These are phyloP conservation scores for Orientallactaga sibirica DNA, from an alignment of 2,797 vertebrate genomes.

Conservation along the genomic window DNA sequence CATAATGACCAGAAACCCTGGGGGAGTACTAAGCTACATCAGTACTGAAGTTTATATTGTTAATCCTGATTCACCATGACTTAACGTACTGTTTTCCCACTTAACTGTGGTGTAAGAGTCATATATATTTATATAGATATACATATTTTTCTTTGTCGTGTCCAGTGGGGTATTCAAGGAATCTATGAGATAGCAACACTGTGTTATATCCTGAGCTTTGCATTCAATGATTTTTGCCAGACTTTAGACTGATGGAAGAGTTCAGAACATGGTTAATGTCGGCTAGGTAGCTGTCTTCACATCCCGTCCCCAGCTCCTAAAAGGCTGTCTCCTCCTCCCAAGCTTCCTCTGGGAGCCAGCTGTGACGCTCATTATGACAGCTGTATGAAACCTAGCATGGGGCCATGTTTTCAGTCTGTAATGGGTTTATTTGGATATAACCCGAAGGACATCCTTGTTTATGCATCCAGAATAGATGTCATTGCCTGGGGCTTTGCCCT, in stretches of 20 bases:
- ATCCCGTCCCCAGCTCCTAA: no score
- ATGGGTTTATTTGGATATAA: not conserved
- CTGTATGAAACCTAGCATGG: not conserved
- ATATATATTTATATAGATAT: not conserved
- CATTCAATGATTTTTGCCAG: not conserved
- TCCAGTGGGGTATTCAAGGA: not conserved
- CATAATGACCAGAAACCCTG: no score
- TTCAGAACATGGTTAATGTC: not conserved
- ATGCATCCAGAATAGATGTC: not conserved
- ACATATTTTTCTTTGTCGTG: not conserved
- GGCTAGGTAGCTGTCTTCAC: no score
- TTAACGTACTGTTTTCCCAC: not conserved
- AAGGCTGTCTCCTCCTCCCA: no score
- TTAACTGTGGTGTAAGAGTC: not conserved
- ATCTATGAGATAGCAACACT: not conserved
- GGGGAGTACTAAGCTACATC: not conserved
- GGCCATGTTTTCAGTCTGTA: not conserved
- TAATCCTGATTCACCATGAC: not conserved
- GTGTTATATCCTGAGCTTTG: not conserved
- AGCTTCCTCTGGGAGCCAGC: no score
- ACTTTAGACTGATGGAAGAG: no score
- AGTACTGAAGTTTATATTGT: not conserved
- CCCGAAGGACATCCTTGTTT: not conserved
- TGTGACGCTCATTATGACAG: not conserved
- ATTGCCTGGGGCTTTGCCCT: not conserved